Percentiles rank a stretch among this genome's conserved stretches.
Conservation (phyloP, 2,888 invertebrate species). For the Dusona sp. region DNA sequence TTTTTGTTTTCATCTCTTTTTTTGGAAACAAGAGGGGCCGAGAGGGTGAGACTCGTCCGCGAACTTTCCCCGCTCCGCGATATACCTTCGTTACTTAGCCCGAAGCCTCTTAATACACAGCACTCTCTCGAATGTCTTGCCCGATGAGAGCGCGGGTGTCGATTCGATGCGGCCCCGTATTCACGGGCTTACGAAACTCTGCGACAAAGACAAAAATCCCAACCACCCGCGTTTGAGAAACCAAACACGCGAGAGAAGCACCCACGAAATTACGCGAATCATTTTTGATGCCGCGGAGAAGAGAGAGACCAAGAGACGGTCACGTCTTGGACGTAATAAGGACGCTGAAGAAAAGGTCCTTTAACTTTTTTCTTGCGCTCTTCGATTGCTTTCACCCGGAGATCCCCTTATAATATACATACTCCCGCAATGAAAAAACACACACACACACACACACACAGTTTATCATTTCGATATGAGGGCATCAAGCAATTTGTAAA, state of each 20-base stretch:
- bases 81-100: slow-evolving; percentile 50
- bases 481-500: slow-evolving; percentile 20
- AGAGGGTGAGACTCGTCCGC: slow-evolving; percentile 65
- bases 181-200: slow-evolving; percentile 57
- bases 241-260: slow-evolving; percentile 13
- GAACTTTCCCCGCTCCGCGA: slow-evolving; percentile 54
- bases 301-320: background rate
- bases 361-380: slow-evolving; percentile 54
- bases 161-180: slow-evolving; percentile 61
- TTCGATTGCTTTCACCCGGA: slow-evolving; percentile 44
- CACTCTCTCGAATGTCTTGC: slow-evolving; percentile 7
- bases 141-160: slow-evolving; percentile 54
- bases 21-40: background rate
- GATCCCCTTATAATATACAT: slow-evolving; percentile 28
- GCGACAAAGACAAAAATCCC: slow-evolving; percentile 25
- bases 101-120: slow-evolving; percentile 2
- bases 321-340: slow-evolving; percentile 34
- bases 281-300: slow-evolving; percentile 28
- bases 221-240: background rate
- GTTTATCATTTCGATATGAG: slow-evolving; percentile 20
- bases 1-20: slow-evolving; percentile 33
- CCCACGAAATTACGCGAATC: slow-evolving; percentile 61
- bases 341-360: slow-evolving; percentile 52
- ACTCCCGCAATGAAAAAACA: background rate
- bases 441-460: background rate